Percentiles rank a stretch among this genome's conserved stretches.
These are phyloP conservation scores for Sebastes variabilis DNA, from an alignment of 2,797 vertebrate species.

Conservation along the genomic window DNA sequence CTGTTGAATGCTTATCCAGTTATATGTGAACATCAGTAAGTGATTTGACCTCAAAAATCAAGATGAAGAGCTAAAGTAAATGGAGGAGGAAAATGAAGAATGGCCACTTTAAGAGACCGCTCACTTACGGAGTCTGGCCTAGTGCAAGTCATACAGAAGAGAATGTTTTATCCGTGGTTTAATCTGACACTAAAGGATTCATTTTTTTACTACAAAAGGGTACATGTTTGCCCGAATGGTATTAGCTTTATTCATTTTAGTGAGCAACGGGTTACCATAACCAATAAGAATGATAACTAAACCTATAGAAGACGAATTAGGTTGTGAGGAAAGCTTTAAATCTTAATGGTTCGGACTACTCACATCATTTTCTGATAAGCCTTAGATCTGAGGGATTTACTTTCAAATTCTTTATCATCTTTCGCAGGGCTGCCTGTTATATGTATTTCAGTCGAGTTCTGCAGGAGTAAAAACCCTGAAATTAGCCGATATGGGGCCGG, in stretches of 20 bases:
- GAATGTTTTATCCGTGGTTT: background rate
- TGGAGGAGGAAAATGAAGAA: background rate
- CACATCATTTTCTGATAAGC: background rate
- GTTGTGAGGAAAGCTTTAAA: background rate
- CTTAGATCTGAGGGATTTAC: background rate
- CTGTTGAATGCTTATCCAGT: background rate
- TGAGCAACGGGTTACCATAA: too few species aligned
- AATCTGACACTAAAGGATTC: background rate
- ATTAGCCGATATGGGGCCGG: background rate
- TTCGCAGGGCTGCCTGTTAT: background rate
- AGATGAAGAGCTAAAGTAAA: background rate
- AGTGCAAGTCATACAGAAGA: background rate
- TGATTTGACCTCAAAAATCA: background rate
- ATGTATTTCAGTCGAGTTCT: background rate
- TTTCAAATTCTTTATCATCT: background rate
- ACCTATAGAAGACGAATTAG: background rate
- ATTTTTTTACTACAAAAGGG: background rate
- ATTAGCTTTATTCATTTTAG: background rate
- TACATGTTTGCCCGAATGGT: background rate
- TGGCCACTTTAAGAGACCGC: background rate
- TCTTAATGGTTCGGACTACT: background rate
- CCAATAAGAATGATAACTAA: background rate
- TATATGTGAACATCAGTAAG: background rate
- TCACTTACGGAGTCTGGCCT: background rate
- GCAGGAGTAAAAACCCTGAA: conserved; percentile 4